Evolutionary conservation across 2,113 vertebrate genomes (phyloP), one percentile per base, ranked within the genome.

Genomic region (Upupa epops): DNA sequence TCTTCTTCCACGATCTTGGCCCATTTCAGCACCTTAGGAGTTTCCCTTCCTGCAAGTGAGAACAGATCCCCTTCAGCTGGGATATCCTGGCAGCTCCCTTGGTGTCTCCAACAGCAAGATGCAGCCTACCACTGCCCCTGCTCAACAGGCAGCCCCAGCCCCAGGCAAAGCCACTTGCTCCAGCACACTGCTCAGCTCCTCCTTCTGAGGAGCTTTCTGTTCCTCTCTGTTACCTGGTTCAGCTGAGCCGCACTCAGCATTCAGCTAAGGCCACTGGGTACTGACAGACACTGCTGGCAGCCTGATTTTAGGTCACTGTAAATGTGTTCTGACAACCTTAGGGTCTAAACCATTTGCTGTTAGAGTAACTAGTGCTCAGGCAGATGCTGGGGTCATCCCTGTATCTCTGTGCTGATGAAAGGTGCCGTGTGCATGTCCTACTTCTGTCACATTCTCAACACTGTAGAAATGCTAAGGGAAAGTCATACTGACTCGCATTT

Each of bases 181-280:
- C 3, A 2, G 24, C 64, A 80, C 2, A 3, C 31, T 88, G 55
- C 46, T 51, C 4, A 10, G 46, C 40, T 75, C n/a, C 11, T 4
- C 7, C 25, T n/a, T 49, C 5, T 0, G 1, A 70, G 22, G n/a
- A n/a, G n/a, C n/a, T n/a, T n/a, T n/a, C n/a, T n/a, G n/a, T n/a
- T n/a, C n/a, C n/a, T n/a, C n/a, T n/a, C 40, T 52, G 69, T 92
- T 82, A 88, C 89, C 74, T 75, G 54, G 70, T 75, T 92, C 61
- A 86, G 80, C 45, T 68, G 36, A 81, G 76, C 63, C 70, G 52
- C 0, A 4, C 80, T 86, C 24, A 94, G 61, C 52, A 29, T 52
- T 72, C 69, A 22, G 86, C 64, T 69, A 42, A 88, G 83, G 86
- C 73, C 65, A 40, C 34, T 45, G 61, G 49, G 36, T 64, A 58